These are phyloP conservation scores for Argynnis bischoffii DNA, from an alignment of 2,888 invertebrate species.

Conservation along the genomic window DNA sequence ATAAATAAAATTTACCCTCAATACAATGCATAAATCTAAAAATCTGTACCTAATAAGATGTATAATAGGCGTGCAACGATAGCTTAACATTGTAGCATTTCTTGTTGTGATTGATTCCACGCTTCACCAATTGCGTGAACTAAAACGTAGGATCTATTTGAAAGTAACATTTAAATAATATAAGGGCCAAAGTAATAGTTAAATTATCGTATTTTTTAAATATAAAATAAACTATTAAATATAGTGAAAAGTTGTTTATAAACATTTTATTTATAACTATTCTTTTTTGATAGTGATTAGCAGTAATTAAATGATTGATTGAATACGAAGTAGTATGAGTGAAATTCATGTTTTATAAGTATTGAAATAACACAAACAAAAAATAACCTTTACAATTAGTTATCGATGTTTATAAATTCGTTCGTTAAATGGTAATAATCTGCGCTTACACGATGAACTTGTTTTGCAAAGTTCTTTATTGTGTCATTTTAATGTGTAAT, in stretches of 20 bases:
- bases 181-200: no score
- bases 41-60: slow-evolving; percentile 28
- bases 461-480: slow-evolving; percentile 15
- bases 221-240: slow-evolving; percentile 12
- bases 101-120: slow-evolving; percentile 40
- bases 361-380: slow-evolving; percentile 15
- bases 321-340: not conserved
- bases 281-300: not conserved
- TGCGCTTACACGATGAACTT: slow-evolving; percentile 10
- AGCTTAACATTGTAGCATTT: slow-evolving; percentile 29
- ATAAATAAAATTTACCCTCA: not conserved
- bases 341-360: slow-evolving; percentile 10
- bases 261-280: slow-evolving; percentile 8
- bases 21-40: not conserved
- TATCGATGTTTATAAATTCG: slow-evolving; percentile 31
- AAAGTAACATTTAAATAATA: not conserved
- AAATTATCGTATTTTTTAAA: not conserved
- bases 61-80: slow-evolving; percentile 34
- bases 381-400: slow-evolving; percentile 16
- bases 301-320: not conserved
- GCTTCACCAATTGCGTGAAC: slow-evolving; percentile 40
- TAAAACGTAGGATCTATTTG: slow-evolving; percentile 22
- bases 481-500: slow-evolving; percentile 17
- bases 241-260: slow-evolving; percentile 3
- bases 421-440: slow-evolving; percentile 24